These are phyloP conservation scores for Tokudaia tokunoshimensis DNA, from an alignment of 2,797 vertebrate genomes.

Conservation along the genomic window DNA sequence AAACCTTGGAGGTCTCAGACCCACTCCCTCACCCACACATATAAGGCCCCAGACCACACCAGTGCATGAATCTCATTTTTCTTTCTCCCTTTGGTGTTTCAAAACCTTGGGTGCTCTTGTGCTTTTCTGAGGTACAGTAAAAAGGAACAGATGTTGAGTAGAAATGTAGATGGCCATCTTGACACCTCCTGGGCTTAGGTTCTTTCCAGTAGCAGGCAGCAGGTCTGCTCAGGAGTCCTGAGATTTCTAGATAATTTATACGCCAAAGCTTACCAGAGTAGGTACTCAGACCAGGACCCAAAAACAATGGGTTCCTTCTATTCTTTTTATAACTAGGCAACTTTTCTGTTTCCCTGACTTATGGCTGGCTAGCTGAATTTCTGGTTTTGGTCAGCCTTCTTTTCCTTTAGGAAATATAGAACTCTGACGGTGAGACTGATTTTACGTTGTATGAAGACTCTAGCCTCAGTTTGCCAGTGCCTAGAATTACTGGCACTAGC, in stretches of 20 bases:
- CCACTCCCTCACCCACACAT: too few relatives aligned
- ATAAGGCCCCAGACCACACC: not conserved
- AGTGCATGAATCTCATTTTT: not conserved
- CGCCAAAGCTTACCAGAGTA: not conserved
- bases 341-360: not conserved
- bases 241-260: not conserved
- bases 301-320: not conserved
- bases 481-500: not conserved
- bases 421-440: not conserved
- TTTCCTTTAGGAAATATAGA: not conserved
- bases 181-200: too few relatives aligned
- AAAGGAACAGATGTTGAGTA: not conserved
- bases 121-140: not conserved
- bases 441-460: not conserved
- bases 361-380: not conserved
- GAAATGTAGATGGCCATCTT: not conserved
- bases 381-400: too few relatives aligned
- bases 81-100: not conserved
- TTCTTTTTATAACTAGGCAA: not conserved
- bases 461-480: not conserved
- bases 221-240: too few relatives aligned
- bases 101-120: not conserved
- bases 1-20: too few relatives aligned
- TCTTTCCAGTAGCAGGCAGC: too few relatives aligned
- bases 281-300: not conserved